Evolutionary conservation across 2,113 vertebrate species (phyloP).

Genomic region (Vireo altiloquus): DNA sequence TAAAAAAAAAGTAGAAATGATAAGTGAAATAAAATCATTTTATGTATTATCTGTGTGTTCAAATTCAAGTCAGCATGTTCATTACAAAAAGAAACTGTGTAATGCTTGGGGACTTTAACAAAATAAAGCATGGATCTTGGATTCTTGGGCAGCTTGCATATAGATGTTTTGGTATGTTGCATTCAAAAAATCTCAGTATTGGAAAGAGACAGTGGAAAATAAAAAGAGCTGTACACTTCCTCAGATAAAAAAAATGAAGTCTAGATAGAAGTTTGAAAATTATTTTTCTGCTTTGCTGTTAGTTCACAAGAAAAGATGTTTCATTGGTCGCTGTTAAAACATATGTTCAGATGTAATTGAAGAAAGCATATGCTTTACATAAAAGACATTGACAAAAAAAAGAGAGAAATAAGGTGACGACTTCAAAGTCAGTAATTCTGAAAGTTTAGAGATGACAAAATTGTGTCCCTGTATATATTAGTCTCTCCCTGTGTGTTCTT

Average conservation of each 20-base stretch:
- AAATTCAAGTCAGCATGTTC: neutral
- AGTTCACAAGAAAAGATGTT: neutral
- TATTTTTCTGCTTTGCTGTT: neutral
- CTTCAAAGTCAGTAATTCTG: neutral
- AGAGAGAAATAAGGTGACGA: neutral
- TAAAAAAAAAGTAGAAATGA: neutral
- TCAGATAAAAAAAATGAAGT: neutral
- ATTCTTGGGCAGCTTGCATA: neutral
- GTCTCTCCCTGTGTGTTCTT: neutral
- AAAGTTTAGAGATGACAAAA: neutral
- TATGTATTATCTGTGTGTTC: neutral
- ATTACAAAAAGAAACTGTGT: neutral
- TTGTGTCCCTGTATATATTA: neutral
- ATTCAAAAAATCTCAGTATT: neutral
- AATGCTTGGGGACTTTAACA: fast-evolving
- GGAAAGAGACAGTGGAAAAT: neutral
- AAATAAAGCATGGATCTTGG: neutral
- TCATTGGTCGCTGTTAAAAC: neutral
- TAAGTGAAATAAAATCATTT: neutral
- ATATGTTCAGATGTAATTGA: neutral
- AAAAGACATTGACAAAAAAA: neutral
- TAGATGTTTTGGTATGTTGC: neutral
- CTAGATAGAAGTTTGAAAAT: neutral
- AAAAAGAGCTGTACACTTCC: fast-evolving
- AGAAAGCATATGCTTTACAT: neutral